Evolutionary conservation across 2,113 vertebrate species (phyloP), one percentile per base, ranked within the genome.

Genomic region (Chaetodon trifascialis): DNA sequence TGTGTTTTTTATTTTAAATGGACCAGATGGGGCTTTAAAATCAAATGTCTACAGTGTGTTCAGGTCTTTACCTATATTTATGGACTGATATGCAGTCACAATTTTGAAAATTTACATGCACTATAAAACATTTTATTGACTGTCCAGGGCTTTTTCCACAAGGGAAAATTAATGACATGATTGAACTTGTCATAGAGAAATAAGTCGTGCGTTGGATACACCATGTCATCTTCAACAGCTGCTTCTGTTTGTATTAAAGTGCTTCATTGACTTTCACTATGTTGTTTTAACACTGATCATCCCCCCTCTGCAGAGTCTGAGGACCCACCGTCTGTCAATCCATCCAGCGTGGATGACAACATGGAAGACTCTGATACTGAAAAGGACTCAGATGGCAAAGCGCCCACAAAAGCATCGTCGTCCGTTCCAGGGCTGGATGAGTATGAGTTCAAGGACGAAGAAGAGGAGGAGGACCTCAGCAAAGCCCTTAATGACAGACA

Each of bases 381-480:
- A 80, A 99, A 99, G 82, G 98, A 99, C 80, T 95, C 95, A 2
- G 96, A 97, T 11, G 95, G 91, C 84, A 98, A 99, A 91, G 96
- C 95, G 0, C 76, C 75, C 0, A 92, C 96, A 4, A 99, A 98
- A 83, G 95, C 95, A n/a, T 95, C 96, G 0, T 94, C 96, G 70
- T 95, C 96, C 25, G 65, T 92, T 60, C 96, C 96, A 40, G 97
- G 97, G 63, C 92, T 98, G 88, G 98, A 99, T 88, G 98, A 99
- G 76, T 99, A 99, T 17, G 98, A 99, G 82, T 99, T 99, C 93
- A 99, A 99, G 93, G 98, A 99, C 38, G 96, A 96, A 60, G 95
- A 96, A 16, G 95, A 95, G 64, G 96, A 96, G 84, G 94, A 97
- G 71, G 97, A 99, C 91, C 90, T 98, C 36, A 97, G 95, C 90